Base-by-base conservation (phyloP, 2,797 vertebrate species). In the Falco cherrug region DNA sequence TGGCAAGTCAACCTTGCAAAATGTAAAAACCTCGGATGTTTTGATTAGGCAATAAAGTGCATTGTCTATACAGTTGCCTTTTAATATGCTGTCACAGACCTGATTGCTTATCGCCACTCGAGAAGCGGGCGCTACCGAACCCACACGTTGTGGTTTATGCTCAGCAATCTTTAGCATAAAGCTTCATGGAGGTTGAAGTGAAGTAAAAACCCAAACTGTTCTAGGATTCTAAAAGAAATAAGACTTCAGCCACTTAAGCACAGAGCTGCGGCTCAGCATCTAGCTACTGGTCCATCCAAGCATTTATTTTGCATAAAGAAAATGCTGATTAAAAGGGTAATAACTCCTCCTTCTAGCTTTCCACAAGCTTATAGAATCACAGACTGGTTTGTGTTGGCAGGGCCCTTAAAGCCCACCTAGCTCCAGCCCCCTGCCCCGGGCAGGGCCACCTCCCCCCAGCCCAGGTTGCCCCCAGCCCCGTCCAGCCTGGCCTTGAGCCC, bases 1-100 rank as follows among this genome's bases (percentile, higher is more conserved):
- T 95, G 94, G 95, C 95, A 97, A 97, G 67, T 65, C 87, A 93
- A 53, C 87, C 95, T 75, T 87, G 87, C 89, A 89, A 93, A 89
- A 96, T 75, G 77, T 73, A 76, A 84, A 90, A 54, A 33, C 43
- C 68, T 61, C 9, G 29, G 89, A 70, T 88, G 95, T 96, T 97
- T 84, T 95, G 69, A 93, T 74, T 22, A 60, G 92, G 73, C 84
- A 95, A 90, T 86, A 83, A 86, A 90, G 91, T 85, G 73, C 59
- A 12, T 43, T 87, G 65, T 70, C 77, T 54, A 29, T 73, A 74
- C 41, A 11, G n/a, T 24, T 78, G 45, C 28, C 45, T 95, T 86
- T 57, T 87, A 81, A 85, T 87, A 60, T 28, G 82, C 79, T 89
- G 84, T 48, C 93, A 71, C 35, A 33, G 81, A 75, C 54, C 81